A percentile compares a stretch with the other conserved stretches of the same genome.
Evolutionary conservation across 2,888 invertebrate species (phyloP).

Genomic region (Morpho achilles): DNA sequence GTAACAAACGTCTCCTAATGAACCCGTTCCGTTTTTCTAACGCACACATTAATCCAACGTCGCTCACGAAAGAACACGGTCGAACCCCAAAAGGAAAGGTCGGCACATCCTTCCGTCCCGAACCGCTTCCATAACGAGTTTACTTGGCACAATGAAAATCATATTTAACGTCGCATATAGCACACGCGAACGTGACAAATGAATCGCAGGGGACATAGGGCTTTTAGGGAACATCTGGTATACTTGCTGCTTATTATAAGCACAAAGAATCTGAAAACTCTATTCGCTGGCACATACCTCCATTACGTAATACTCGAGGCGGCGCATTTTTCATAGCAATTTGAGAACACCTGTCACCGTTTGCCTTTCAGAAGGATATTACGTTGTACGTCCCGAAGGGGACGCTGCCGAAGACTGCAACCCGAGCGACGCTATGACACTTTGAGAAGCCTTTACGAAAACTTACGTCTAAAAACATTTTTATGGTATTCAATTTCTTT

Average conservation of each 20-base stretch:
- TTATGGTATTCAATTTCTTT: too few relatives aligned
- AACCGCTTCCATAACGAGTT: slow-evolving; percentile 52
- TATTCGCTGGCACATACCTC: slow-evolving; percentile 59
- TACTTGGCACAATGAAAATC: slow-evolving; percentile 69
- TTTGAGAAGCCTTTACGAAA: slow-evolving; percentile 1
- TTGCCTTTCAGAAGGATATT: slow-evolving; percentile 61
- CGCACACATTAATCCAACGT: slow-evolving; percentile 1
- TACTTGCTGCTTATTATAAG: slow-evolving; percentile 56
- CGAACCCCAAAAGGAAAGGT: slow-evolving; percentile 54
- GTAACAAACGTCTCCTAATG: background rate
- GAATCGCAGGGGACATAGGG: slow-evolving; percentile 4
- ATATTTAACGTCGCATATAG: slow-evolving; percentile 50
- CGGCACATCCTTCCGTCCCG: slow-evolving; percentile 51
- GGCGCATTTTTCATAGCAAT: slow-evolving; percentile 70
- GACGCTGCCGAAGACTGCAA: slow-evolving; percentile 13
- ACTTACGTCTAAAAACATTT: background rate
- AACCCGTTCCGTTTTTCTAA: slow-evolving; percentile 6
- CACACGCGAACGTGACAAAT: slow-evolving; percentile 4
- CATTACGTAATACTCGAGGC: slow-evolving; percentile 61
- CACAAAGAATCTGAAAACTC: slow-evolving; percentile 63
- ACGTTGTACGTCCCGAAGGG: slow-evolving; percentile 61
- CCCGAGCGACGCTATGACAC: slow-evolving; percentile 4
- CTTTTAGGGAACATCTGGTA: background rate
- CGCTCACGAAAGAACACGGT: slow-evolving; percentile 16
- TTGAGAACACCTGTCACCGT: slow-evolving; percentile 65